Evolutionary conservation across 2,888 invertebrate genomes (phyloP), one percentile per base, ranked within the genome.

Genomic region (Monoplex corrugatus): DNA sequence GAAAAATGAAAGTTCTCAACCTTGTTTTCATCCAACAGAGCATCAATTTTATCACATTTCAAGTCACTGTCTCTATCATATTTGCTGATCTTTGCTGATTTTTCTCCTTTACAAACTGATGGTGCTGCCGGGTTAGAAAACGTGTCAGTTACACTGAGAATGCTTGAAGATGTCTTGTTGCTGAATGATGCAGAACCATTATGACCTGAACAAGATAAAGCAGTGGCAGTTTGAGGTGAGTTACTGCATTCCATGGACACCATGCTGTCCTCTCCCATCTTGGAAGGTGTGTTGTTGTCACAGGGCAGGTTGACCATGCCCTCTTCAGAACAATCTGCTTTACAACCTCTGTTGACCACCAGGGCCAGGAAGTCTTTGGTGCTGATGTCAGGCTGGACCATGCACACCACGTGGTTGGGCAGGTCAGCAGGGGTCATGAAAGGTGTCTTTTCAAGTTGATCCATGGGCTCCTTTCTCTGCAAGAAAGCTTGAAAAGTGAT

Each of bases 361-460:
- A 93, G 89, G 38, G 91, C 78, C 23, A 95, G 90, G 86, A 95
- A 95, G 10, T 94, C 92, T n/a, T 91, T 87, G 13, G 92, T 89
- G 43, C 93, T 90, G 85, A 94, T 94, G 86, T 92, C 91, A 32
- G 95, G 92, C 45, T 93, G 91, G 32, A 95, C 94, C 90, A 91
- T 92, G 87, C 93, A 93, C 2, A 94, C 93, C 63, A 95, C 92
- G 92, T 95, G 95, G 89, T 91, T 91, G 1, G 95, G 95, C 19
- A 93, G 90, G 19, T 57, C 28, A 19, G 72, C 57, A 28, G 57
- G 50, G 44, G 75, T 50, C 6, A 50, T 2, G 40, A n/a, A 19
- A 6, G 44, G 16, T 63, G 72, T 2, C n/a, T 8, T 19, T 80
- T 72, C 72, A 45, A 35, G 28, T 43, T 44, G 35, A 19, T 35